Evolutionary conservation across 2,888 invertebrate genomes (phyloP).

Genomic region (Calephelis perditalis): DNA sequence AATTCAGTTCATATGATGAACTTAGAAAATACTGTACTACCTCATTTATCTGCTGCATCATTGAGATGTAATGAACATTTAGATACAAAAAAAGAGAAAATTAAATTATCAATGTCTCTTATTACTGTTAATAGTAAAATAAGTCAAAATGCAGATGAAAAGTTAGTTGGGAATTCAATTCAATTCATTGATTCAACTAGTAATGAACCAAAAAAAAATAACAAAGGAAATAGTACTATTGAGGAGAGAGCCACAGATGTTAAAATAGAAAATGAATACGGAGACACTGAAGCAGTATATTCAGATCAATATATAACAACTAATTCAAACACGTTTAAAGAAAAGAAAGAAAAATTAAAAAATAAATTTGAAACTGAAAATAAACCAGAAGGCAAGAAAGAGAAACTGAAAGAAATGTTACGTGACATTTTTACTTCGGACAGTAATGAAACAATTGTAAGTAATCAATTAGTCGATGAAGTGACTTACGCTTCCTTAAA

Average conservation of each 20-base stretch:
- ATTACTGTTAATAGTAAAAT: no score
- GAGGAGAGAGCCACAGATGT: no score
- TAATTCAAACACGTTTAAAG: slow-evolving; percentile 31
- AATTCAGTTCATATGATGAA: slow-evolving; percentile 2
- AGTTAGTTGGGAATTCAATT: no score
- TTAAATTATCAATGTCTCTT: no score
- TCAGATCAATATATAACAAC: neutral
- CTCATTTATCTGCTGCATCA: no score
- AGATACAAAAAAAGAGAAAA: no score
- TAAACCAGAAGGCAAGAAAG: slow-evolving; percentile 36
- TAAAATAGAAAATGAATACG: neutral
- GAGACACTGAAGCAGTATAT: neutral
- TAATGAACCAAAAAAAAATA: no score
- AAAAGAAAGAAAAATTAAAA: slow-evolving; percentile 49
- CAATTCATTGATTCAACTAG: no score
- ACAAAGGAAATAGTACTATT: no score
- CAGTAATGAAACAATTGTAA: slow-evolving; percentile 38
- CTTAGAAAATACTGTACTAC: slow-evolving; percentile 5
- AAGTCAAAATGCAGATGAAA: no score
- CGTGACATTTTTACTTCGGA: slow-evolving; percentile 50
- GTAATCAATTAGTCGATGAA: slow-evolving; percentile 40
- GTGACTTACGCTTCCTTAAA: slow-evolving; percentile 42
- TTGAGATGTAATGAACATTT: no score
- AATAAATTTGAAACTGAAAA: slow-evolving; percentile 44
- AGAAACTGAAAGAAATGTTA: slow-evolving; percentile 42